Evolutionary conservation across 30 jellyfish, hydroid and myxozoan species (phyloP).

Genomic region (Rhopilema esculentum): DNA sequence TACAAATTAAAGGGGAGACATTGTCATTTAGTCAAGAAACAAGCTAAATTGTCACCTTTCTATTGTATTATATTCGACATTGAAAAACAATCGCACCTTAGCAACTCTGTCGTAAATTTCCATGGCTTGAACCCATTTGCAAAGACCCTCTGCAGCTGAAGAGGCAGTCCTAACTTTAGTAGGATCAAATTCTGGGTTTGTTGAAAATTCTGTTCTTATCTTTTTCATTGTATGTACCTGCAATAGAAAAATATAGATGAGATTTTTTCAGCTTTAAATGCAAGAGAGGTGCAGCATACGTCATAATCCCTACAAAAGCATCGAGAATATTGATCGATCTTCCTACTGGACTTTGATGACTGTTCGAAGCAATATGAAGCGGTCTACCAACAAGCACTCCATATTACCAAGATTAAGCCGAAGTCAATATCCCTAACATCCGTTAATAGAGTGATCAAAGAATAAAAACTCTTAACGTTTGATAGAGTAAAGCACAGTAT

Average conservation of each 20-base stretch:
- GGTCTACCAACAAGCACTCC: no score
- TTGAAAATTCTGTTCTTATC: constrained; percentile 83
- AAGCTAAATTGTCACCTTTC: neutral
- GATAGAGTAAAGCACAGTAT: no score
- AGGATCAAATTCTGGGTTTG: constrained; percentile 98
- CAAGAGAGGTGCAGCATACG: neutral
- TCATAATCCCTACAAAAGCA: no score
- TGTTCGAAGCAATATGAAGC: no score
- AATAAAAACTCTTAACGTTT: no score
- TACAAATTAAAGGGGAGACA: neutral
- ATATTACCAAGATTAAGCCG: no score
- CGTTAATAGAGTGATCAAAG: no score
- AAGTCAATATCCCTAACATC: no score
- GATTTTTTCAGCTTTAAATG: neutral
- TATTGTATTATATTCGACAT: no score
- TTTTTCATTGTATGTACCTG: constrained; percentile 91
- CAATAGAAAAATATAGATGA: neutral
- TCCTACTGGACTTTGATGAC: no score
- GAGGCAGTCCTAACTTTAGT: constrained; percentile 95
- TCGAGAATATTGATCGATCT: no score
- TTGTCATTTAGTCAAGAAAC: neutral
- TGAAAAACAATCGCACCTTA: constrained; percentile 45
- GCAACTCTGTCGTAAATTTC: constrained; percentile 98
- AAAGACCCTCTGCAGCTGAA: constrained; percentile 99
- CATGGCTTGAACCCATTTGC: constrained; percentile 99